Conservation (phyloP, 2,113 vertebrate species). For the Ellobius talpinus region DNA sequence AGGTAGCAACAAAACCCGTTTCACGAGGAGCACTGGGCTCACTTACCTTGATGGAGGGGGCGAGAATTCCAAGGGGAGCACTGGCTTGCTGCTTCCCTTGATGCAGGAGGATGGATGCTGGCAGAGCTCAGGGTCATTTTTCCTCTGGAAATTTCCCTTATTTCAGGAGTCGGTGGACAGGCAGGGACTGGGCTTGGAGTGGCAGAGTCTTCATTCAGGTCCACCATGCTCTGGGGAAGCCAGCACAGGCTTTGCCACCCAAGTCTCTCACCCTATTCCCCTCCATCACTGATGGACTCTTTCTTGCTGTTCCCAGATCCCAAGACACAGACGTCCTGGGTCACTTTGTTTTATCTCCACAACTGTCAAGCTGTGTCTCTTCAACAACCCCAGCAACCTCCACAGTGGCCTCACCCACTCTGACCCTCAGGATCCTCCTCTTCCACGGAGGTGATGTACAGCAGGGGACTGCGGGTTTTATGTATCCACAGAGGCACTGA, state of each 20-base stretch:
- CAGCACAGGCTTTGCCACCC: neutral
- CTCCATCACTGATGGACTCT: accelerated
- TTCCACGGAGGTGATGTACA: neutral
- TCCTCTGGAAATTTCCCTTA: neutral
- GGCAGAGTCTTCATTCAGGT: neutral
- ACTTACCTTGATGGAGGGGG: slow-evolving; percentile 46
- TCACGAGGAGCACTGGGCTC: slow-evolving; percentile 13
- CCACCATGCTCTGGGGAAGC: neutral
- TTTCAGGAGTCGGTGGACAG: neutral
- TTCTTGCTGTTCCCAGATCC: neutral
- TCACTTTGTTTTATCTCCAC: neutral
- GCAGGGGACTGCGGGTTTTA: neutral
- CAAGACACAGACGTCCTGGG: neutral
- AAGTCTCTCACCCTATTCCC: neutral
- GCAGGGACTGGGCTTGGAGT: accelerated
- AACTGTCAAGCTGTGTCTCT: neutral
- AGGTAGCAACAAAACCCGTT: slow-evolving; percentile 72
- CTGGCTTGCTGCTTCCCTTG: slow-evolving; percentile 54
- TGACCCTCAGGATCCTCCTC: neutral
- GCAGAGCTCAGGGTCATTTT: slow-evolving; percentile 31
- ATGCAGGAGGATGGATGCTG: slow-evolving; percentile 1
- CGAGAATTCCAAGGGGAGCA: neutral
- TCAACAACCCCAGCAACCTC: neutral
- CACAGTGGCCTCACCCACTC: neutral
- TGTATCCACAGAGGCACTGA: neutral